Percentiles rank a stretch among this genome's conserved stretches.
Conservation (phyloP, 2,113 vertebrate species). For the Datnioides undecimradiatus region DNA sequence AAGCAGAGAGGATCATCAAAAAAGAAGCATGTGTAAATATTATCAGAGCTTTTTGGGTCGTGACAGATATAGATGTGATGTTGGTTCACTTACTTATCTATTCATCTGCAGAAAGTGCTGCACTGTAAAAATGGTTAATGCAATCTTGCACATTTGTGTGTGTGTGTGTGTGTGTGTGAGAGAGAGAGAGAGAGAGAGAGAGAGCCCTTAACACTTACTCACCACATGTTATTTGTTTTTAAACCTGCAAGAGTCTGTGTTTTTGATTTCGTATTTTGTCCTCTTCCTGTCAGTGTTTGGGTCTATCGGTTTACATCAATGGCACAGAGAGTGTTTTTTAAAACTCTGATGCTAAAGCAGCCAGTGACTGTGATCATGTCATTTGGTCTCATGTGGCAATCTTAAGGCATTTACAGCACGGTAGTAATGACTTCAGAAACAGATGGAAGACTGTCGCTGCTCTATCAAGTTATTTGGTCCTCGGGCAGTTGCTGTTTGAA, state of each 20-base stretch:
- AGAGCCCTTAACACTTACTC: slow-evolving; percentile 12
- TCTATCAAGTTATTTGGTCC: slow-evolving; percentile 33
- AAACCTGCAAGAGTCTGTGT: background rate
- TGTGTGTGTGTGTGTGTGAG: slow-evolving; percentile 9
- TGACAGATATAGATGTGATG: slow-evolving; percentile 37
- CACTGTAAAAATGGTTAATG: slow-evolving; percentile 21
- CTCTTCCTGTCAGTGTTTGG: background rate
- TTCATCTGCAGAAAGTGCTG: slow-evolving; percentile 50
- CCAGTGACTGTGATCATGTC: slow-evolving; percentile 16
- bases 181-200: background rate
- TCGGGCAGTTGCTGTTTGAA: slow-evolving; percentile 29
- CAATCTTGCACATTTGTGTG: background rate
- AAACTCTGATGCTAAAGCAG: slow-evolving; percentile 25
- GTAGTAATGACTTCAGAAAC: slow-evolving; percentile 43
- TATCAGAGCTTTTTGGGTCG: slow-evolving; percentile 44
- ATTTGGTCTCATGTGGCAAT: slow-evolving; percentile 40
- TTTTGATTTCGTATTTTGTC: slow-evolving; percentile 22
- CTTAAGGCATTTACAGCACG: slow-evolving; percentile 36
- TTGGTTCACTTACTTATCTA: slow-evolving; percentile 40
- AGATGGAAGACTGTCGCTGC: slow-evolving; percentile 47
- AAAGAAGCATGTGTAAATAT: slow-evolving; percentile 59
- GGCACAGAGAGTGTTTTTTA: slow-evolving; percentile 1
- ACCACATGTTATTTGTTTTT: slow-evolving; percentile 1
- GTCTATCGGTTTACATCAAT: background rate
- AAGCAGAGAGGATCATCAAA: slow-evolving; percentile 52